A percentile compares a stretch with the other conserved stretches of the same genome.
Evolutionary conservation across 2,113 vertebrate genomes (phyloP).

Genomic region (Orycteropus afer): DNA sequence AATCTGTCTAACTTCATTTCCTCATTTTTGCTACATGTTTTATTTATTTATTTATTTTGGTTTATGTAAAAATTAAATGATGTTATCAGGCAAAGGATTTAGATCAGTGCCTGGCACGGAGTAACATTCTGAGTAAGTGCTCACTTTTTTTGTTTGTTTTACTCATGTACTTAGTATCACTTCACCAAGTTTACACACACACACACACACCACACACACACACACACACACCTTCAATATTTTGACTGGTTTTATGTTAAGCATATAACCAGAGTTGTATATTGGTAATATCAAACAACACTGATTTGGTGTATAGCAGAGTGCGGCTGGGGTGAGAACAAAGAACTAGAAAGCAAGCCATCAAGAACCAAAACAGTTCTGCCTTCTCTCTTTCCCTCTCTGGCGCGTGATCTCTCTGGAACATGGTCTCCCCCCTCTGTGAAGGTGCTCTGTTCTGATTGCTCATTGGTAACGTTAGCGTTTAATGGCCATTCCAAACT

Average conservation of each 20-base stretch:
- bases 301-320: background rate
- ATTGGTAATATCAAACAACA: no score
- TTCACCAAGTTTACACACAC: no score
- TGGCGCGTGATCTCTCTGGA: no score
- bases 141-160: constrained; percentile 31
- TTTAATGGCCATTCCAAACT: background rate
- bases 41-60: no score
- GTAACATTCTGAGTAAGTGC: background rate
- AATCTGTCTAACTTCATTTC: background rate
- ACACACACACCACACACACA: no score
- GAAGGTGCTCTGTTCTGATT: background rate
- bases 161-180: background rate
- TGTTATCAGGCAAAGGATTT: no score
- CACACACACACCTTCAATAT: background rate
- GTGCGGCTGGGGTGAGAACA: background rate
- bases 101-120: no score
- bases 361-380: background rate
- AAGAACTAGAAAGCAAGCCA: background rate
- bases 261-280: background rate
- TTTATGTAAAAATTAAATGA: no score
- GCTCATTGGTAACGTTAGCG: background rate
- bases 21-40: background rate
- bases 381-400: background rate
- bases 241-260: background rate
- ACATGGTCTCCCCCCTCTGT: background rate